Base-by-base conservation (phyloP, 2,888 invertebrate genomes). In the Tetranychus piercei region DNA sequence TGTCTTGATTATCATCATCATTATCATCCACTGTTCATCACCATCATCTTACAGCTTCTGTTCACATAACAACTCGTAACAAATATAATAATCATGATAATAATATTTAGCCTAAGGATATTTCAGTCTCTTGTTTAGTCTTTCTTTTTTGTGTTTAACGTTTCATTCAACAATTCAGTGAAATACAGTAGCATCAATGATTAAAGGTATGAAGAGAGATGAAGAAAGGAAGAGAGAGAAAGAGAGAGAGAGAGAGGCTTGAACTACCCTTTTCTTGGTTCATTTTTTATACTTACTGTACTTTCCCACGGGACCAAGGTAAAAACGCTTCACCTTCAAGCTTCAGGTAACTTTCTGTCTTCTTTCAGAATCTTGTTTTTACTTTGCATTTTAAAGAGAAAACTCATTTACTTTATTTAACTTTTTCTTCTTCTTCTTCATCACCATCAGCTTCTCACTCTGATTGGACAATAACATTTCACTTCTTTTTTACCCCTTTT, bases 311-410 rank as follows among this genome's bases (percentile, higher is more conserved):
- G 55, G 55, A 55, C 11, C 9, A 15, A 55, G 15, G 55, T 55
- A 55, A 15, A 9, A 15, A 55, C 55, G 55, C 55, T 55, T 55
- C 55, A 55, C 55, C 55, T 55, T 55, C 55, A 55, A 55, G 55
- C 55, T 55, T 55, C 55, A 55, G 55, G 55, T 55, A 55, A 55
- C 55, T 55, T 55, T 55, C 55, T 55, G 55, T 55, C 55, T 55
- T 55, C 55, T 6, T 55, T 69, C 34, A 22, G 69, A 69, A 69
- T 23, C 69, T 69, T 23, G 69, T 69, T 69, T 55, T 55, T 55
- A 55, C 15, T 15, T 55, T 55, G 11, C 15, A 15, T 55, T 55
- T 55, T 9, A 55, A 34, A 34, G 34, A 34, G 34, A 34, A 34
- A 34, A 34, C 34, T 34, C 34, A 34, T 34, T 34, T 55, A 15